phyloP scores from a whole-genome alignment of 2,888 invertebrate genomes.

The Clostera curtula region DNA sequence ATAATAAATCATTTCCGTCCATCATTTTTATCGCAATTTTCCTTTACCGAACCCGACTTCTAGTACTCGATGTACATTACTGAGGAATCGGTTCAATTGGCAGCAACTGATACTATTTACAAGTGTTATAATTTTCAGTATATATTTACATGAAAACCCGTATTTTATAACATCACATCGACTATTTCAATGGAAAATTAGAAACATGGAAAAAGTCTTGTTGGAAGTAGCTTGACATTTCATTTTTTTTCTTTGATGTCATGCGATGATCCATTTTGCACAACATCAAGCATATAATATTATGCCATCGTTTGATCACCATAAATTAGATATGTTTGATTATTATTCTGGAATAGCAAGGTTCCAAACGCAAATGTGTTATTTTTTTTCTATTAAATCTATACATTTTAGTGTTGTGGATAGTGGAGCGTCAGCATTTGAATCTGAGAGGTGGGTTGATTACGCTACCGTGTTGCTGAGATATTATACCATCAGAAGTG shows the following conservation, averaged over 20 bases:
- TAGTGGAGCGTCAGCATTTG: no score
- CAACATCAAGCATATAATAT: no score
- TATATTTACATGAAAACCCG: conserved; percentile 15
- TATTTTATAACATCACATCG: conserved; percentile 10
- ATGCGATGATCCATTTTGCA: no score
- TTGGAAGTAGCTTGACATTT: conserved; percentile 16
- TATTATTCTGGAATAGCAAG: no score
- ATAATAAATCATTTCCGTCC: conserved; percentile 81
- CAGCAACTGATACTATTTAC: conserved; percentile 14
- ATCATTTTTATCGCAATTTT: conserved; percentile 60
- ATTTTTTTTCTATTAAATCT: no score
- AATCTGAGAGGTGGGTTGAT: no score
- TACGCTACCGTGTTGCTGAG: no score
- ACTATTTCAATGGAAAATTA: conserved; percentile 15
- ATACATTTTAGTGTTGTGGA: no score
- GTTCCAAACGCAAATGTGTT: no score
- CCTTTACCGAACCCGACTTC: conserved; percentile 18
- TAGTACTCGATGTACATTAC: conserved; percentile 32
- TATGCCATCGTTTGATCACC: no score
- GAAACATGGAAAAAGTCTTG: conserved; percentile 10
- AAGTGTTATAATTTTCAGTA: conserved; percentile 16
- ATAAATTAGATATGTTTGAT: no score
- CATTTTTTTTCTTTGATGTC: conserved; percentile 13
- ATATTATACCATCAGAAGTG: no score
- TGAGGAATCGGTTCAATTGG: conserved; percentile 6